Evolutionary conservation across 64 coral and sea anemone species (phyloP).

Genomic region (Catalaphyllia jardinei): DNA sequence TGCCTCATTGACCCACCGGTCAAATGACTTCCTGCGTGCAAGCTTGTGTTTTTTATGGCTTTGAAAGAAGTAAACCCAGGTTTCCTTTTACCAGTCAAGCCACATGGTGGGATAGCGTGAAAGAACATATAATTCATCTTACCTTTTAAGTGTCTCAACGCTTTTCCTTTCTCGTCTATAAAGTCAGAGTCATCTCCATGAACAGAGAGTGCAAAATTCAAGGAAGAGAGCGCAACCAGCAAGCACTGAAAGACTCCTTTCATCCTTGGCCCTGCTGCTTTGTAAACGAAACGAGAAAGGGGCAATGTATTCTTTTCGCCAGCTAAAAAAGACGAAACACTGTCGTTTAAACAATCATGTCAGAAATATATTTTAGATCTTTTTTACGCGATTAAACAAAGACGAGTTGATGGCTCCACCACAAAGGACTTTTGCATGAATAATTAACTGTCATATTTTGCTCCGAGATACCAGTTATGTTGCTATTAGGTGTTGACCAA

Average conservation of each 20-base stretch:
- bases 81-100: neutral
- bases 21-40: neutral
- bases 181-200: conserved; percentile 27
- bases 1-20: neutral
- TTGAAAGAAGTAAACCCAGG: neutral
- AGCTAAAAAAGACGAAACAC: neutral
- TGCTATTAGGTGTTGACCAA: neutral
- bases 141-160: conserved; percentile 24
- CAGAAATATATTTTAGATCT: conserved; percentile 1
- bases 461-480: conserved; percentile 22
- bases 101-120: neutral
- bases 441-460: conserved; percentile 25
- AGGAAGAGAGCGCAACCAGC: conserved; percentile 9
- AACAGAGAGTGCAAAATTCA: neutral
- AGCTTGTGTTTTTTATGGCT: neutral
- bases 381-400: conserved; percentile 17
- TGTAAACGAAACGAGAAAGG: neutral
- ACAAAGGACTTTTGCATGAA: conserved; percentile 17
- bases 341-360: conserved; percentile 3
- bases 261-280: neutral
- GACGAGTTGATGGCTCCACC: neutral
- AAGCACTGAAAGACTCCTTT: neutral
- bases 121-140: neutral
- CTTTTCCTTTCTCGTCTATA: conserved; percentile 29
- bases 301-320: neutral